Percentiles rank a stretch among this genome's conserved stretches.
These are phyloP conservation scores for Sitophilus oryzae DNA, from an alignment of 1,140 invertebrate genomes.

Conservation along the genomic window DNA sequence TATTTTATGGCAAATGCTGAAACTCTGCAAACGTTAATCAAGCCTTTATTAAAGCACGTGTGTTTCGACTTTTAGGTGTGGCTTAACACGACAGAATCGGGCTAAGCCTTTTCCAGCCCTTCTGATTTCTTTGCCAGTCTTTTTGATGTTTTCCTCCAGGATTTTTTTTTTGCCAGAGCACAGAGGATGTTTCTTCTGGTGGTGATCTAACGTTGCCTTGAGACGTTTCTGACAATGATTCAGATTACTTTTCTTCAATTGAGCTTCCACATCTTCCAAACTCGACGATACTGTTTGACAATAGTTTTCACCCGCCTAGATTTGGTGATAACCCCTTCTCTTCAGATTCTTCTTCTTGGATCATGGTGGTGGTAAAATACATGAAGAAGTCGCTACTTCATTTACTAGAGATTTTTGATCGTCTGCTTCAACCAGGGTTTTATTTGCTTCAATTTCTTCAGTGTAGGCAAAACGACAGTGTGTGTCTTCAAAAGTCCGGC, in stretches of 20 bases:
- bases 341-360: slow-evolving; percentile 12
- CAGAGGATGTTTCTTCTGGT: slow-evolving; percentile 49
- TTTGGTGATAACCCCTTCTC: slow-evolving; percentile 44
- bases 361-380: too few species aligned
- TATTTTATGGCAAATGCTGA: too few species aligned
- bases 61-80: too few species aligned
- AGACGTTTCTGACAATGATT: slow-evolving; percentile 31
- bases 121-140: slow-evolving; percentile 33
- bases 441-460: not conserved
- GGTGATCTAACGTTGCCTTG: not conserved
- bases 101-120: too few species aligned
- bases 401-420: not conserved
- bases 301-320: slow-evolving; percentile 69
- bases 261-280: slow-evolving; percentile 50
- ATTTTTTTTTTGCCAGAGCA: slow-evolving; percentile 76
- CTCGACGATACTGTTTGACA: slow-evolving; percentile 76
- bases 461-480: too few species aligned
- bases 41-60: too few species aligned
- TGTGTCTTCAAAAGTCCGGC: too few species aligned
- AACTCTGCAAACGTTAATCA: too few species aligned
- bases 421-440: not conserved
- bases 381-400: not conserved
- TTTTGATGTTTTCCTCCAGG: slow-evolving; percentile 62
- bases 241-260: slow-evolving; percentile 24
- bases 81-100: too few species aligned